Conservation (phyloP, 2,888 invertebrate species). For the Troides helena region DNA sequence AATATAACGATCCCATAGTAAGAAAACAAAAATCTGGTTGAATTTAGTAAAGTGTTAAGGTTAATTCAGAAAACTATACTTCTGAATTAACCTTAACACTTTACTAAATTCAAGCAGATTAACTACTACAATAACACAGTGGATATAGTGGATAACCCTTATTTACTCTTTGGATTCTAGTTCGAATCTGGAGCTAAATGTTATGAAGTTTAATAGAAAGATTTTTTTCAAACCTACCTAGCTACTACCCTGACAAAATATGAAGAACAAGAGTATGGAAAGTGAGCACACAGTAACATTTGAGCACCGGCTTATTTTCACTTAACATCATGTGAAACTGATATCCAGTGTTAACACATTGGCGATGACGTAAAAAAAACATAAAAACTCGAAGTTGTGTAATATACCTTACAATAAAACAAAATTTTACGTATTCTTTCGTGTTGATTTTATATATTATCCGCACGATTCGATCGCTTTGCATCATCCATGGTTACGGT, state of each 20-base stretch:
- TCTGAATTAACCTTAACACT: not conserved
- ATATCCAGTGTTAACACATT: not conserved
- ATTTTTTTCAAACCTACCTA: not conserved
- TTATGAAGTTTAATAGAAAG: not conserved
- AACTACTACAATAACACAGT: too few species aligned
- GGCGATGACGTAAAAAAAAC: too few species aligned
- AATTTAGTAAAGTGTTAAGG: too few species aligned
- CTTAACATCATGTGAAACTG: not conserved
- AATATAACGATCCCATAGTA: slow-evolving; percentile 25
- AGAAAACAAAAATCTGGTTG: not conserved
- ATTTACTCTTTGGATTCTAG: not conserved
- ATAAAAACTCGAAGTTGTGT: too few species aligned
- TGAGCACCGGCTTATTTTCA: not conserved
- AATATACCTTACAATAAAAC: too few species aligned
- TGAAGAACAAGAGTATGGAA: not conserved
- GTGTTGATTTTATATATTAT: too few species aligned
- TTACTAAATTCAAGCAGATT: too few species aligned
- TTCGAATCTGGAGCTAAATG: not conserved
- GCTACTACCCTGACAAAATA: not conserved
- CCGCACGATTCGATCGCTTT: too few species aligned
- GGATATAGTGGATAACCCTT: too few species aligned
- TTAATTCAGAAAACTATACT: too few species aligned
- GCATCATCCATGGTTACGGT: too few species aligned
- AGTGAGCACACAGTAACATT: not conserved
- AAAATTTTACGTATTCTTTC: too few species aligned